A percentile compares a stretch with the other conserved stretches of the same genome.
phyloP scores from a whole-genome alignment of 1,140 invertebrate genomes.

The Plodia interpunctella region DNA sequence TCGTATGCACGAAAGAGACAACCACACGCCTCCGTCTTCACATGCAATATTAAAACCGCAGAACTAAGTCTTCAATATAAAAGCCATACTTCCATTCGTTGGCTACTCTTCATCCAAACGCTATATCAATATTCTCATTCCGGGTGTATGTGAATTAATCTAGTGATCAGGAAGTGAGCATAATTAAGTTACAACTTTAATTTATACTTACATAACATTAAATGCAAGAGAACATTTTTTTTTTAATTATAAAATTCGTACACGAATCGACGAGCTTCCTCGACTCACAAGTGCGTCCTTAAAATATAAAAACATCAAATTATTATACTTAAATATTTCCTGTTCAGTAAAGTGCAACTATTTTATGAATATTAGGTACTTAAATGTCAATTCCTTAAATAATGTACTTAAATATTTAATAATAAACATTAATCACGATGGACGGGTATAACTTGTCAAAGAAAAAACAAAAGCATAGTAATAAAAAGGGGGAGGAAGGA shows the following conservation, averaged over 20 bases:
- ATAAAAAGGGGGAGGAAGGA: constrained; percentile 56
- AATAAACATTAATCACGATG: constrained; percentile 74
- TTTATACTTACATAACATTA: constrained; percentile 46
- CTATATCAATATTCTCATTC: background rate
- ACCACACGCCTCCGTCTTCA: too few species aligned
- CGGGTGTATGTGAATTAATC: constrained; percentile 27
- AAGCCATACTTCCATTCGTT: background rate
- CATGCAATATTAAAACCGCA: too few species aligned
- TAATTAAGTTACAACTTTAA: constrained; percentile 34
- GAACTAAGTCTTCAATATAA: background rate
- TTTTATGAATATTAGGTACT: constrained; percentile 49
- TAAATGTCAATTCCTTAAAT: constrained; percentile 68
- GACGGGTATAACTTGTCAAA: constrained; percentile 74
- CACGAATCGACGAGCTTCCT: constrained; percentile 34
- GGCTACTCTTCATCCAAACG: background rate
- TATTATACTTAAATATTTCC: constrained; percentile 49
- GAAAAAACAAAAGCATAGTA: constrained; percentile 42
- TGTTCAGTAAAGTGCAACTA: constrained; percentile 55
- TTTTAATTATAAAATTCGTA: constrained; percentile 64
- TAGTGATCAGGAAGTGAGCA: constrained; percentile 42
- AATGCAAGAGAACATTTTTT: constrained; percentile 49
- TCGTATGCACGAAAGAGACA: too few species aligned
- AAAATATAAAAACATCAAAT: constrained; percentile 61
- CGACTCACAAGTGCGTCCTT: constrained; percentile 52
- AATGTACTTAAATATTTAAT: constrained; percentile 66